These are phyloP conservation scores for Pammene fasciana DNA, from an alignment of 2,888 invertebrate species.

Conservation along the genomic window DNA sequence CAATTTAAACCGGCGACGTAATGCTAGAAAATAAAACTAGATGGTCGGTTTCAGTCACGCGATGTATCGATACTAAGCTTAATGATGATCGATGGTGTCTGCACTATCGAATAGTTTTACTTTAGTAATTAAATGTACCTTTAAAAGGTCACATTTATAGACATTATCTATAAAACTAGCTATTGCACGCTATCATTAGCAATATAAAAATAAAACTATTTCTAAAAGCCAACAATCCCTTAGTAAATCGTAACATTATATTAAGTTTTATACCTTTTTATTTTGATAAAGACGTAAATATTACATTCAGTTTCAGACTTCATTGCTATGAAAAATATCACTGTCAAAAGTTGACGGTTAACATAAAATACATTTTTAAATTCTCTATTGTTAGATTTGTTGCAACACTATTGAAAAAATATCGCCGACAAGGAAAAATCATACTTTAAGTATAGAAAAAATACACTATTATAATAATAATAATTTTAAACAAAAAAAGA, in stretches of 20 bases:
- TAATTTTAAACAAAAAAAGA: too few relatives aligned
- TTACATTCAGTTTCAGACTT: not conserved
- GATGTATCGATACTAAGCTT: conserved; percentile 52
- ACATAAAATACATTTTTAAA: not conserved
- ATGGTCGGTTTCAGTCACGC: conserved; percentile 44
- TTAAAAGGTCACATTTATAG: conserved; percentile 6
- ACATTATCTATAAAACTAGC: conserved; percentile 14
- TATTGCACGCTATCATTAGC: not conserved
- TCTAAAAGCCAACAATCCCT: not conserved
- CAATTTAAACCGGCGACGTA: not conserved
- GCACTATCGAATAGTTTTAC: conserved; percentile 41
- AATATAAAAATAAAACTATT: conserved; percentile 2
- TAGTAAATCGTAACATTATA: not conserved
- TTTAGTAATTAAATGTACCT: conserved; percentile 27
- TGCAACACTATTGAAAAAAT: not conserved
- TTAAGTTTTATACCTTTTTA: not conserved
- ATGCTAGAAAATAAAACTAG: not conserved
- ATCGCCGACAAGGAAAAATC: not conserved
- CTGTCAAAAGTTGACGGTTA: not conserved
- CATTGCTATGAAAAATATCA: not conserved
- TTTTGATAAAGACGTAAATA: not conserved
- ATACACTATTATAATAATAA: too few relatives aligned
- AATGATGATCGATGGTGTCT: conserved; percentile 48
- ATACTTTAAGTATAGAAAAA: too few relatives aligned
- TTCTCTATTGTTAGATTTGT: not conserved